Base-by-base conservation (phyloP, 2,888 invertebrate genomes). In the Tridacna crocea region DNA sequence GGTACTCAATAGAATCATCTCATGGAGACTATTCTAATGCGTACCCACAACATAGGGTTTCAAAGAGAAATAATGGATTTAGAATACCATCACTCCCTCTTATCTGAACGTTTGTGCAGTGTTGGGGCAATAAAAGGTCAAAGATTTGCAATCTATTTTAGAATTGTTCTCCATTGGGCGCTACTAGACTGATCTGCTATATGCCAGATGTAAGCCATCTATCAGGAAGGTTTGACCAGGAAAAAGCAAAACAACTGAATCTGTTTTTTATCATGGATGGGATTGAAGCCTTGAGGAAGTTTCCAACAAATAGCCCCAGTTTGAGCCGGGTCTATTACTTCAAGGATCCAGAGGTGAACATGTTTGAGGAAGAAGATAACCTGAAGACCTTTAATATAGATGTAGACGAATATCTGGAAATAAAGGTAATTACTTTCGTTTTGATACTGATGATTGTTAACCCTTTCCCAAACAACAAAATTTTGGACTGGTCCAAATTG, bases 251-350 rank as follows among this genome's bases (percentile, higher is more conserved):
- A 15, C 80, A 79, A 72, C 86, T 90, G 10, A 85, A 90, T 68
- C 61, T 93, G 26, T 89, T 87, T 75, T 94, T 94, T 76, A 48
- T 88, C 8, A 93, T 94, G 94, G 94, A 94, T 79, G 94, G 92
- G 0, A 94, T 94, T 8, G 80, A 83, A 15, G 77, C 85, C 0
- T 83, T 93, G 24, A 70, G 79, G 11, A 80, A 88, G 8, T 66
- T 87, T n/a, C 80, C 80, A 0, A 58, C 60, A 0, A 65, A 46
- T 8, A 72, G 88, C 13, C 84, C 85, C 4, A 19, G 80, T 8
- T 75, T 91, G 13, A 88, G 88, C 11, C 83, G 88, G 58, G 92
- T 94, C 55, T 84, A 88, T 2, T 94, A 94, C 81, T 92, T 91
- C 82, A 92, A 92, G 0, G 92, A 94, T 84, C 94, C 94, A 3